Evolutionary conservation across 64 coral and sea anemone species (phyloP), one percentile per base, ranked within the genome.

Genomic region (Pocillopora damicornis): DNA sequence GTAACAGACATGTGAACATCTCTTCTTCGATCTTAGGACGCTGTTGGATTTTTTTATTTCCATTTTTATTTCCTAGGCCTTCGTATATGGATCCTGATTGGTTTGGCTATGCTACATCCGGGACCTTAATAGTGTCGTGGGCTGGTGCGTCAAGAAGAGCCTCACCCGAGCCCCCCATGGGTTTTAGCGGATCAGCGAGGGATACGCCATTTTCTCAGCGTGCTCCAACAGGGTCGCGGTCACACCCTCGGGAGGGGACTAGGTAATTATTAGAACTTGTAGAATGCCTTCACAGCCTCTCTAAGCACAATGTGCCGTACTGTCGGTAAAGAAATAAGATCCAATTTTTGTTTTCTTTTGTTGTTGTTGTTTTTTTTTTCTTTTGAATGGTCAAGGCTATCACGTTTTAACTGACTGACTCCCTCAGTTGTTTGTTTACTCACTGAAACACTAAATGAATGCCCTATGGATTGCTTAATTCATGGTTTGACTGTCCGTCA

Each of bases 61-160:
- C 12, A 25, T 59, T 12, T 13, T 36, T 34, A 11, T 30, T 30
- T 30, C 30, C 30, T 59, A 96, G 94, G 23, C 63, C 94, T 11
- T 90, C 94, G 11, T 82, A 89, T 9, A 93, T 96, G 94, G 94
- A 96, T 90, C 94, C 94, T 30, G 71, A 86, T 86, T 96, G 91
- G 94, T 96, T 96, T 64, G 90, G 91, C 25, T 96, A 90, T 85
- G 91, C 91, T 16, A 96, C 94, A 64, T 93, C 91, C 13, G 94
- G 94, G 45, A 96, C 91, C 0, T 75, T 96, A 56, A 96, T 96
- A 68, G 74, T 90, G 12, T 88, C 94, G 8, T 96, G 94, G 94
- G 37, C 94, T 73, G 94, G 94, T 0, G 37, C 89, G 5, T 79
- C 94, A 1, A 83, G 77, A 78, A 60, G 77, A 18, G 61, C 59